These are phyloP conservation scores for Brevimyrus niger DNA, from an alignment of 2,113 vertebrate species.

Conservation along the genomic window DNA sequence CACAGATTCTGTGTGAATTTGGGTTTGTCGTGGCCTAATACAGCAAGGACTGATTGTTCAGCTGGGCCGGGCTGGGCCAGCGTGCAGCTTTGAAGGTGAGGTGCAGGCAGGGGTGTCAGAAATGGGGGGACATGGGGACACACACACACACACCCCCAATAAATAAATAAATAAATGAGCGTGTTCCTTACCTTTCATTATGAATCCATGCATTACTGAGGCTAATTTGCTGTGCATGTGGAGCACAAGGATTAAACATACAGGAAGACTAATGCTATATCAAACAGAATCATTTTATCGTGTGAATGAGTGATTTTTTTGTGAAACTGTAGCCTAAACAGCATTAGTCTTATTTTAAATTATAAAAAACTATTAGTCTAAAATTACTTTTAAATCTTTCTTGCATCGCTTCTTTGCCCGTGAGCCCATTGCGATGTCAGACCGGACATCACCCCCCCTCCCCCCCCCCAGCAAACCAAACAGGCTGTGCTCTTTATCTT, in stretches of 20 bases:
- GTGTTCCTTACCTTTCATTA: background rate
- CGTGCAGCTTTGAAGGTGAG: background rate
- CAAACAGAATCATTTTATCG: background rate
- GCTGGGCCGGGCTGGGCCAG: background rate
- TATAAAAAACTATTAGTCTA: background rate
- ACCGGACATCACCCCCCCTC: background rate
- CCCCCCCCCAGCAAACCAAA: background rate
- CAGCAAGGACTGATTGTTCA: background rate
- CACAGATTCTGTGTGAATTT: background rate
- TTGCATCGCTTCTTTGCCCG: background rate
- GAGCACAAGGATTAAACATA: no score
- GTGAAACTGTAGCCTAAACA: background rate
- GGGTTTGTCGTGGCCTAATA: background rate
- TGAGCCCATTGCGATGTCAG: background rate
- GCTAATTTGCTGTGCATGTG: no score
- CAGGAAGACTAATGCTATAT: background rate
- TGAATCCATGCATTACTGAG: no score
- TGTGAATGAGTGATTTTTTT: background rate
- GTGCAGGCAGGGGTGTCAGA: background rate
- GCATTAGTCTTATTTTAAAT: background rate
- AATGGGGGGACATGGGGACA: background rate
- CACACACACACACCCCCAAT: background rate
- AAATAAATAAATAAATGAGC: background rate
- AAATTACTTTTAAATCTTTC: background rate
- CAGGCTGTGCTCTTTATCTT: background rate